Conservation (phyloP, 2,888 invertebrate genomes). For the Aspidapion aeneum region DNA sequence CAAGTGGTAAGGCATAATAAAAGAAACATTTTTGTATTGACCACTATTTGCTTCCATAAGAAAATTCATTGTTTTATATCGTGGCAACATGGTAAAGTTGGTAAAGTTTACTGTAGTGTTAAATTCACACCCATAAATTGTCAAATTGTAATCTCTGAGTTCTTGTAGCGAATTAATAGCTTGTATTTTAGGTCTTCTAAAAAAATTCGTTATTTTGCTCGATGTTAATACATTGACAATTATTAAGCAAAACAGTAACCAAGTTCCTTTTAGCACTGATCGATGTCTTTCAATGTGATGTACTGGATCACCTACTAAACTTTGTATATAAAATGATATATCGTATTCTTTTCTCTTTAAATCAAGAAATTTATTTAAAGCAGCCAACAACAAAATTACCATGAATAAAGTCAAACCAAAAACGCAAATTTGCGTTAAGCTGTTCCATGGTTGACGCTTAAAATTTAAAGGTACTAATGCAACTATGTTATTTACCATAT, state of each 20-base stretch:
- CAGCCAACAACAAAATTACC: background rate
- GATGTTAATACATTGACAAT: background rate
- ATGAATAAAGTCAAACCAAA: background rate
- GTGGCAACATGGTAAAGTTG: background rate
- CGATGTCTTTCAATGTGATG: background rate
- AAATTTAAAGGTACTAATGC: background rate
- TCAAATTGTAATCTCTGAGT: background rate
- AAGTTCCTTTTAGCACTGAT: background rate
- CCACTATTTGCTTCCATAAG: background rate
- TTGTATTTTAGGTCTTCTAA: background rate
- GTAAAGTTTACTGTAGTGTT: background rate
- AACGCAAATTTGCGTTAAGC: background rate
- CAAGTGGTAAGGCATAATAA: background rate
- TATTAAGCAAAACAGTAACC: background rate
- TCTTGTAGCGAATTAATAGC: background rate
- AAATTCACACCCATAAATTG: background rate
- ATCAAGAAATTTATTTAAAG: background rate
- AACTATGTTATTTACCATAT: background rate
- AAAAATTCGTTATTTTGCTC: background rate
- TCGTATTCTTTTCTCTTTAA: background rate
- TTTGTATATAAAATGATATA: background rate
- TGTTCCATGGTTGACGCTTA: background rate
- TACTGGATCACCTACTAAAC: background rate
- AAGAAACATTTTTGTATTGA: background rate
- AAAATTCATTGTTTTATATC: background rate